A percentile compares a stretch with the other conserved stretches of the same genome.
These are phyloP conservation scores for Pseudocheirus occidentalis DNA, from an alignment of 2,797 vertebrate genomes.

Conservation along the genomic window DNA sequence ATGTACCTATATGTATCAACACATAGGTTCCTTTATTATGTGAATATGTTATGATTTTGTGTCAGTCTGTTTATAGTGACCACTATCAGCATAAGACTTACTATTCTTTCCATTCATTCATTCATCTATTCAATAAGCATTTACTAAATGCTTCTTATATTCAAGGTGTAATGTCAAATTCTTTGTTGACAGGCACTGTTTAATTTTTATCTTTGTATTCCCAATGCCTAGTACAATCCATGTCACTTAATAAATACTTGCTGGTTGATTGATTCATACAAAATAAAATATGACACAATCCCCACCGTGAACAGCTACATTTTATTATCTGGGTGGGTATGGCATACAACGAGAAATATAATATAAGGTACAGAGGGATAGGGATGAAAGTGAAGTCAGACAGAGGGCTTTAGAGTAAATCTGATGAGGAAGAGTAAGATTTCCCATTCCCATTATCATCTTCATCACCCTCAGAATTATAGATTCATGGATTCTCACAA, in stretches of 20 bases:
- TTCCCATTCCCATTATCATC: not conserved
- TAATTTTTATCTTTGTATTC: not conserved
- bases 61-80: too few relatives aligned
- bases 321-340: not conserved
- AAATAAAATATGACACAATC: not conserved
- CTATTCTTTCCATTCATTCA: not conserved
- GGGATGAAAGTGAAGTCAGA: not conserved
- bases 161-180: not conserved
- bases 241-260: not conserved
- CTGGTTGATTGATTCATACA: not conserved
- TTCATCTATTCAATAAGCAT: not conserved
- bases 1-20: too few relatives aligned
- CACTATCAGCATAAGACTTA: not conserved
- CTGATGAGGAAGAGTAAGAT: not conserved
- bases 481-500: not conserved
- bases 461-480: not conserved
- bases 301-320: not conserved
- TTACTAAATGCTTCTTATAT: not conserved
- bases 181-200: not conserved
- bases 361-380: not conserved
- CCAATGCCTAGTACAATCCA: not conserved
- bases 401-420: not conserved
- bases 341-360: not conserved
- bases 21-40: too few relatives aligned
- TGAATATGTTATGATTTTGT: too few relatives aligned